Evolutionary conservation across 2,113 vertebrate species (phyloP), one percentile per base, ranked within the genome.

Genomic region (Rallus limicola): DNA sequence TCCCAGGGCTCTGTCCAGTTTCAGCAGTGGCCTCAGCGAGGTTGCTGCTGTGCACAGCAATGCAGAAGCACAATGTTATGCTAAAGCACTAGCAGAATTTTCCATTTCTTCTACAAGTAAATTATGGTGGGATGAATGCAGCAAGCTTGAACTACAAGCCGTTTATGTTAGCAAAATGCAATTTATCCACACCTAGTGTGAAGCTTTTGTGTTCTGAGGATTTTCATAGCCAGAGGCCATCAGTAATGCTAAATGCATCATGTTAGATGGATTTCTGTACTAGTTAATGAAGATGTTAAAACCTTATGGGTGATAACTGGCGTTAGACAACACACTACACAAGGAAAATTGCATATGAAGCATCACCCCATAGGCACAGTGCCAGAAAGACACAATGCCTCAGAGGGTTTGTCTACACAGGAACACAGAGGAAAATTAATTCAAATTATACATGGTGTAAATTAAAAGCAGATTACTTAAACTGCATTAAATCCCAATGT

Each of bases 401-500:
- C 38, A 50, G 52, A 81, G 69, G 26, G 16, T 64, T 80, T 79
- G 53, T 76, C 82, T 72, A 80, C 82, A 69, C 29, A 69, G 29
- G 40, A 88, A 76, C 26, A 50, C 50, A 78, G 76, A 58, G 34
- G 44, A 86, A 84, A 88, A 89, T 46, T 38, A 89, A 68, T 95
- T 92, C 86, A 86, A 82, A 91, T 82, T 84, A 71, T 56, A 89
- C 53, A 68, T 21, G 42, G 69, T 82, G 69, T 48, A 42, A 89
- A 93, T 84, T 89, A 91, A 95, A 92, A 87, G 34, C 29, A 90
- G 56, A 90, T 91, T 82, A 72, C 38, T 87, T 95, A 75, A 94
- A 82, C 36, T 76, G 48, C 62, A 56, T 84, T 82, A 52, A 88
- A 84, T 71, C 60, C 65, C 33, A 52, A 6, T 36, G 62, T 23